Evolutionary conservation across 2,888 invertebrate genomes (phyloP), one percentile per base, ranked within the genome.

Genomic region (Limnephilus marmoratus): DNA sequence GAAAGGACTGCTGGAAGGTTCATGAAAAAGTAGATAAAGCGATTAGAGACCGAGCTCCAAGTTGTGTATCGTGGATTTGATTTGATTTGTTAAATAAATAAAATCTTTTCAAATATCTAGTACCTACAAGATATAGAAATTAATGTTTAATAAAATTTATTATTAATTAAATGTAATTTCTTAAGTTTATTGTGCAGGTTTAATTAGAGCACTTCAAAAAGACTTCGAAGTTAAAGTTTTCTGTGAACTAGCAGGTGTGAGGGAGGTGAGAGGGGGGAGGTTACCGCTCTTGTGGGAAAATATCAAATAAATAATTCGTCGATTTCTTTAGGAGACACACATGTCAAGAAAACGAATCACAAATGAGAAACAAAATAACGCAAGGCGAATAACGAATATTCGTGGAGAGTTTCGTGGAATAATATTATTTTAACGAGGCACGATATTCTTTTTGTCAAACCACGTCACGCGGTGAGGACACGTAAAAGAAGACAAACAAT

Each of bases 381-480:
- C 83, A 81, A n/a, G 5, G 31, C 34, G 53, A 29, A 80, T n/a
- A 80, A 80, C 88, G 88, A 89, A 89, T 89, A 89, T 53, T 41
- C 80, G 41, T 89, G 11, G 11, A 81, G 37, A 13, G n/a, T 37
- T 89, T 89, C 88, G 34, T 80, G 88, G 88, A 89, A 89, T 80
- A 88, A 89, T 80, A 80, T 12, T 81, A 81, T 80, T 37, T 89
- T 80, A 41, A 89, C 80, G 88, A 80, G 34, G 24, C 80, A 31
- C 80, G 37, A 88, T 34, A 68, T 89, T 89, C 31, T 53, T 88
- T 88, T 88, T 15, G 68, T 68, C 13, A 88, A 88, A 37, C 37
- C 45, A n/a, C 18, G 11, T 34, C 80, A 37, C 81, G 37, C n/a
- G 88, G n/a, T n/a, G 24, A 37, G 80, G 34, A 37, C 31, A 15